These are phyloP conservation scores for Diarsia dahlii DNA, from an alignment of 2,888 invertebrate genomes.

Conservation along the genomic window DNA sequence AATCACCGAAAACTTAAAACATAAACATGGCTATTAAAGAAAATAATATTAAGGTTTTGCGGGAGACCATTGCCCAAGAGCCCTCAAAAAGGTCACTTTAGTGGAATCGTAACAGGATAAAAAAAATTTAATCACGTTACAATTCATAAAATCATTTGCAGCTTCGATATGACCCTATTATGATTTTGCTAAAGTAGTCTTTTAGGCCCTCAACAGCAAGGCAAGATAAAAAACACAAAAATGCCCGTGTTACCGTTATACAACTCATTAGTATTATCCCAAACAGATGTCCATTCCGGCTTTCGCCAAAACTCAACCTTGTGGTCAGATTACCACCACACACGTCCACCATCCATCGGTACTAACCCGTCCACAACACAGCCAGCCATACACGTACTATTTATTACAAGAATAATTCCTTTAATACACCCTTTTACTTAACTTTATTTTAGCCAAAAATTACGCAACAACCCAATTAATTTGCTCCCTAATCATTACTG, in stretches of 20 bases:
- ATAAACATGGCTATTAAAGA: too few species aligned
- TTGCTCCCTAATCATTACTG: conserved; percentile 50
- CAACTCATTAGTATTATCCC: neutral
- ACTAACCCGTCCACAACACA: neutral
- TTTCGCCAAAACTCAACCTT: neutral
- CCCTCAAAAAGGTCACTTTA: too few species aligned
- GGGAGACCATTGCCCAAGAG: too few species aligned
- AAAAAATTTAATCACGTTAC: too few species aligned
- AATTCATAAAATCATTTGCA: too few species aligned
- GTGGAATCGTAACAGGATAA: too few species aligned
- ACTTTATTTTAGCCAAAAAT: conserved; percentile 33
- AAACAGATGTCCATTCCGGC: neutral
- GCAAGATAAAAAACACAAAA: neutral
- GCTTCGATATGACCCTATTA: neutral
- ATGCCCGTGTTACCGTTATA: neutral
- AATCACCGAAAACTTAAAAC: too few species aligned
- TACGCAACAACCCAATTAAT: conserved; percentile 52
- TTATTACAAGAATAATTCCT: conserved; percentile 30
- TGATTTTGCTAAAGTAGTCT: neutral
- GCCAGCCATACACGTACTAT: conserved; percentile 35
- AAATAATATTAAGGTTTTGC: too few species aligned
- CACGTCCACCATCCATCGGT: neutral
- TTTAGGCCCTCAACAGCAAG: neutral
- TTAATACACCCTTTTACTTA: conserved; percentile 2
- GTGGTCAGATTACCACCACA: neutral